Conservation (phyloP, 2,888 invertebrate species). For the Leptopilina syphax region DNA sequence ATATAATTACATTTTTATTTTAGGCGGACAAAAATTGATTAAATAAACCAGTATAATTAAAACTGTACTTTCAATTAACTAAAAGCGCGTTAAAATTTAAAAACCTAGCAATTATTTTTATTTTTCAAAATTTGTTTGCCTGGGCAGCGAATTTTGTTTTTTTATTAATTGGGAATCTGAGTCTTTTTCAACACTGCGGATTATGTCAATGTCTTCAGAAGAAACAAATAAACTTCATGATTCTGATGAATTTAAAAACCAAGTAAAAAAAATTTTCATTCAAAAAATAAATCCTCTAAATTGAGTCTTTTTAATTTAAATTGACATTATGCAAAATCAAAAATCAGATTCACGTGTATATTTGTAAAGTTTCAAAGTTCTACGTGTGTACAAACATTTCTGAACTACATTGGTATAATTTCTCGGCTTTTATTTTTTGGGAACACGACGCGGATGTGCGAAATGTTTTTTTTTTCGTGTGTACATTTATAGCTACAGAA, state of each 20-base stretch:
- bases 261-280: neutral
- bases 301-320: neutral
- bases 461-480: constrained; percentile 12
- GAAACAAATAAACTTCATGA: constrained; percentile 4
- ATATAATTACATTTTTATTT: neutral
- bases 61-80: neutral
- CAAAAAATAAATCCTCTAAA: neutral
- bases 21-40: neutral
- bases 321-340: constrained; percentile 50
- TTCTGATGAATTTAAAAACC: neutral
- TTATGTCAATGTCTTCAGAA: constrained; percentile 47
- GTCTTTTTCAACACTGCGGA: constrained; percentile 51
- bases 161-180: constrained; percentile 38
- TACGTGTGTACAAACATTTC: neutral
- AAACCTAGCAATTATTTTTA: neutral
- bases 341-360: constrained; percentile 43
- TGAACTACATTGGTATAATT: constrained; percentile 58
- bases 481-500: constrained; percentile 12
- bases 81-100: constrained; percentile 20
- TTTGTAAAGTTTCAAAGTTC: neutral
- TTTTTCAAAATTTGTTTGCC: constrained; percentile 12
- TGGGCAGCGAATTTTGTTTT: constrained; percentile 20
- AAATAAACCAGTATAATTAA: neutral
- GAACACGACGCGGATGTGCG: constrained; percentile 41
- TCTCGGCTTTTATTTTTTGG: constrained; percentile 50